Percentiles rank a stretch among this genome's conserved stretches.
phyloP scores from a whole-genome alignment of 2,797 vertebrate genomes.

The Coracias cyanogaster region DNA sequence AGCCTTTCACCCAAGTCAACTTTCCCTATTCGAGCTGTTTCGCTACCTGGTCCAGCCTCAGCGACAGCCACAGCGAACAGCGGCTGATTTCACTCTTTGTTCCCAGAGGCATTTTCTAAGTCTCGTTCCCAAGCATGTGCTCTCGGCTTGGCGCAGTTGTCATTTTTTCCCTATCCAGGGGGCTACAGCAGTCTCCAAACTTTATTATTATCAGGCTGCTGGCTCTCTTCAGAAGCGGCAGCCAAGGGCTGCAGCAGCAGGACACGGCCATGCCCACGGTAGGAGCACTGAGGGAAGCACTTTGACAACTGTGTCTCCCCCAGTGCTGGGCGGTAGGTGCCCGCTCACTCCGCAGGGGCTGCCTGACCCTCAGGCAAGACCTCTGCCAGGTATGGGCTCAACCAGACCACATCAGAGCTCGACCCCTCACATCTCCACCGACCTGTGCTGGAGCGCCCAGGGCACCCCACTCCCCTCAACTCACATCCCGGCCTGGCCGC shows the following conservation, averaged over 20 bases:
- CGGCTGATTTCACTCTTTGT: not conserved
- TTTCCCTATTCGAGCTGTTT: not conserved
- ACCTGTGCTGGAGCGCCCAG: not conserved
- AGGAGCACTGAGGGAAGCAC: not conserved
- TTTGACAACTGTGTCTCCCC: not conserved
- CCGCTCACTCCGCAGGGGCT: not conserved
- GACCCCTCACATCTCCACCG: not conserved
- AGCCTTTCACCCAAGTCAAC: not conserved
- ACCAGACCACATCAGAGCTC: fast-evolving
- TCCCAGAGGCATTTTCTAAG: not conserved
- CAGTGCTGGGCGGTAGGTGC: not conserved
- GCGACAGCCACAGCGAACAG: fast-evolving
- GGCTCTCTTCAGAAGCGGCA: not conserved
- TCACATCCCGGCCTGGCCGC: not conserved
- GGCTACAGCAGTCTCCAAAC: not conserved
- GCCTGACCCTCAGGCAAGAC: not conserved
- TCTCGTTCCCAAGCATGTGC: not conserved
- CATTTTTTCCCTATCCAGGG: not conserved
- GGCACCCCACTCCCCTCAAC: not conserved
- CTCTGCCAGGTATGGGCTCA: not conserved
- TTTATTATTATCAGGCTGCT: not conserved
- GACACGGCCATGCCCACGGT: not conserved
- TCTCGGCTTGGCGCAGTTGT: not conserved
- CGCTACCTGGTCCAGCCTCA: not conserved
- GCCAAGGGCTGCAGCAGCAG: not conserved